These are phyloP conservation scores for Gracilinanus agilis DNA, from an alignment of 2,113 vertebrate genomes.

Conservation along the genomic window DNA sequence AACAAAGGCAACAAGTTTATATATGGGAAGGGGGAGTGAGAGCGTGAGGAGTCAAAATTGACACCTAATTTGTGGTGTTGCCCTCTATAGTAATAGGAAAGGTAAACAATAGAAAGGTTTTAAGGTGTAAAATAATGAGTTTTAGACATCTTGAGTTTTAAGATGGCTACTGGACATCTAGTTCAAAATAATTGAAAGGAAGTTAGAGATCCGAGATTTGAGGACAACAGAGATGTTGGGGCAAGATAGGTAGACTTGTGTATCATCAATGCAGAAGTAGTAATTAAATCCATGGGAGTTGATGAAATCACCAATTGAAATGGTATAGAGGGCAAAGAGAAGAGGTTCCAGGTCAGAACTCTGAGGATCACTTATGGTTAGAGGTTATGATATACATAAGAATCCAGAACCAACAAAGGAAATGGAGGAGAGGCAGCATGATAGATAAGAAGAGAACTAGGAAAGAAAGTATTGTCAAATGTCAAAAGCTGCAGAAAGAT, in stretches of 20 bases:
- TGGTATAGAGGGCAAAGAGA: background rate
- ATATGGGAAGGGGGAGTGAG: background rate
- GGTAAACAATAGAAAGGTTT: background rate
- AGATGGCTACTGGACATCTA: background rate
- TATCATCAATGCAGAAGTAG: background rate
- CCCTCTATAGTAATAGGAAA: background rate
- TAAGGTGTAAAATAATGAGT: background rate
- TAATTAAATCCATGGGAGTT: background rate
- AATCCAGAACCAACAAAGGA: background rate
- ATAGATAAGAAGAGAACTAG: too few species aligned
- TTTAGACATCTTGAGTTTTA: background rate
- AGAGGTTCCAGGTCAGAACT: background rate
- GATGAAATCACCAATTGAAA: background rate
- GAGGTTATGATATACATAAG: background rate
- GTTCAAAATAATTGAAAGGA: background rate
- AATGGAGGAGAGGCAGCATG: background rate
- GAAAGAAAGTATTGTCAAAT: background rate
- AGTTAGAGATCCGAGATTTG: background rate
- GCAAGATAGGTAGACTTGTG: background rate
- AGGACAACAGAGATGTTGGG: background rate
- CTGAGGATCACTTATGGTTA: background rate
- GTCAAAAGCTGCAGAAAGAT: background rate
- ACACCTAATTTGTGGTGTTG: background rate
- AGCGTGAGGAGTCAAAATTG: background rate
- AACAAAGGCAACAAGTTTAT: background rate